Percentiles rank a stretch among this genome's conserved stretches.
Conservation (phyloP, 2,797 vertebrate genomes). For the Enteromius radiatus region DNA sequence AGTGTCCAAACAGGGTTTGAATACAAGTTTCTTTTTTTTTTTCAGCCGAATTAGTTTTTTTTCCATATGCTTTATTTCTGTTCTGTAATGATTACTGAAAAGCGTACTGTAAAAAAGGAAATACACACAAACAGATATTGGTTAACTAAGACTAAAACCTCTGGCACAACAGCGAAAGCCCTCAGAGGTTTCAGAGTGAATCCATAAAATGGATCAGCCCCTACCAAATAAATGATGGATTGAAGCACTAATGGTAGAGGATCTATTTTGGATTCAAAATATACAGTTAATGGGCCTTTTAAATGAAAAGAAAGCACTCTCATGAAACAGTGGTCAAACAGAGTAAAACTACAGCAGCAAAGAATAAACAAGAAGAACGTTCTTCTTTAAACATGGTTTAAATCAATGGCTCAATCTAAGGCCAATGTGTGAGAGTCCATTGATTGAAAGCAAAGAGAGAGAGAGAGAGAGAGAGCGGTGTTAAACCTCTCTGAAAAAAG, state of each 20-base stretch:
- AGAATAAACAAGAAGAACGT: slow-evolving; percentile 25
- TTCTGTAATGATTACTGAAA: neutral
- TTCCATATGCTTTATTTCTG: neutral
- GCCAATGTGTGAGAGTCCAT: slow-evolving; percentile 13
- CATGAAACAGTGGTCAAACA: slow-evolving; percentile 18
- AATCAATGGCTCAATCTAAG: slow-evolving; percentile 40
- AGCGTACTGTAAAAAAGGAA: neutral
- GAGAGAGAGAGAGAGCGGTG: neutral
- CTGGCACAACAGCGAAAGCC: slow-evolving; percentile 1
- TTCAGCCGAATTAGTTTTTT: neutral
- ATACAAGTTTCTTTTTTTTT: neutral
- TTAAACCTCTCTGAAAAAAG: slow-evolving; percentile 13
- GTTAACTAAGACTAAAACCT: neutral
- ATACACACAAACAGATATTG: neutral
- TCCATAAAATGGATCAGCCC: slow-evolving; percentile 45
- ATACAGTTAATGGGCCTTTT: slow-evolving; percentile 51
- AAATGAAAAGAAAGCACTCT: slow-evolving; percentile 48
- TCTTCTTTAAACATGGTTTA: slow-evolving; percentile 16
- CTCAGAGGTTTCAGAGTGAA: slow-evolving; percentile 17
- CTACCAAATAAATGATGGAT: slow-evolving; percentile 31
- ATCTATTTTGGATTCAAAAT: slow-evolving; percentile 48
- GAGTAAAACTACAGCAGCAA: slow-evolving; percentile 15
- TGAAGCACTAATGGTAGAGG: slow-evolving; percentile 27
- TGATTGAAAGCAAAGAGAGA: neutral
- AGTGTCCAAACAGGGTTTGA: neutral